Evolutionary conservation across 2,888 invertebrate species (phyloP).

Genomic region (Chouioia cunea): DNA sequence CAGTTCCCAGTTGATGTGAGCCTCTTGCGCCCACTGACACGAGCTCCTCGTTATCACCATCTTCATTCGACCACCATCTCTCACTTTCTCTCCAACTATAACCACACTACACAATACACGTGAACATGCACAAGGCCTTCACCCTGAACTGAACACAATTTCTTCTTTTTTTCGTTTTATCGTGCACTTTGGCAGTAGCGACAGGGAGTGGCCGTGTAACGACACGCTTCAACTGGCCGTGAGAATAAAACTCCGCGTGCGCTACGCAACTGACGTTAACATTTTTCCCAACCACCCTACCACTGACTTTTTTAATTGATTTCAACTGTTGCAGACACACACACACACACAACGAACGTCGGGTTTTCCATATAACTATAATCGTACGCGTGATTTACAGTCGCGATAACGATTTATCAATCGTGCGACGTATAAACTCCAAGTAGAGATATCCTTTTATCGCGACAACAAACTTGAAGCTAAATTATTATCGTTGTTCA

Average conservation of each 20-base stretch:
- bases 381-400: no score
- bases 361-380: no score
- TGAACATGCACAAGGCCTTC: neutral
- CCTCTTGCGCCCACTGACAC: conserved; percentile 42
- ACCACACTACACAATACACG: no score
- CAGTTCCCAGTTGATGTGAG: conserved; percentile 63
- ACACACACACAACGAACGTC: no score
- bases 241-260: conserved; percentile 41
- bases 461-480: no score
- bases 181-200: neutral
- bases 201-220: conserved; percentile 35
- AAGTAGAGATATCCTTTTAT: no score
- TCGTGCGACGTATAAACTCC: no score
- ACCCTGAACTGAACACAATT: neutral
- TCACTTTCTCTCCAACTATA: neutral
- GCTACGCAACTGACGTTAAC: neutral
- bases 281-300: neutral
- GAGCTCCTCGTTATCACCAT: conserved; percentile 52
- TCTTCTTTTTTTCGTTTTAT: neutral
- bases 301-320: neutral
- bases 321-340: no score
- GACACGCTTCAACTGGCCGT: conserved; percentile 55
- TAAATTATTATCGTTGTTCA: no score
- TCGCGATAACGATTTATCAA: no score
- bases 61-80: neutral